Evolutionary conservation across 2,888 invertebrate genomes (phyloP), one percentile per base, ranked within the genome.

Genomic region (Epistrophe eligans): DNA sequence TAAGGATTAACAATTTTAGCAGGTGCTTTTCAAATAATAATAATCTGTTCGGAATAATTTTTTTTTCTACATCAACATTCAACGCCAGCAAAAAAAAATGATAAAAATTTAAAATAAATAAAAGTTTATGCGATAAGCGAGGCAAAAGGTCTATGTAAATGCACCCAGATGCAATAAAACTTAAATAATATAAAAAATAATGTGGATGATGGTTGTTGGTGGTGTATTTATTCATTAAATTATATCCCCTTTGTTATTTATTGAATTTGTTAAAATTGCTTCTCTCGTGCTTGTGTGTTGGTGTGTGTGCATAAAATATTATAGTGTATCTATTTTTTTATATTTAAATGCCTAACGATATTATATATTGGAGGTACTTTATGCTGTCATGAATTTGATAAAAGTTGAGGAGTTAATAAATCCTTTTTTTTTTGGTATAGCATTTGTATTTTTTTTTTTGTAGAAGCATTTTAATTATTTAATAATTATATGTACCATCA

Each of bases 1-100:
- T 57, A 19, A 38, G 38, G 52, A 15, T 8, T 38, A n/a, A 35
- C 4, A 11, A n/a, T 38, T 67, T 40, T 38, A 67, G 50, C 67
- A 67, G 67, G 67, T 52, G 52, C 67, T 52, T 67, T 24, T 35
- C 19, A 52, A 52, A 52, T 32, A 64, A 38, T 67, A 67, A 38
- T 67, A 67, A 52, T 52, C 67, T 52, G 15, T 38, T n/a, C 15
- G 35, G 15, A 38, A 10, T 15, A 9, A n/a, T 58, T 2, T n/a
- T 17, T 38, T 38, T 11, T 35, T 9, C 3, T 28, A 7, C 15
- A 2, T 7, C 5, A 6, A 11, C 11, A 24, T 7, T 24, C 1
- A 40, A 3, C 13, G 6, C 19, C 11, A 45, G 10, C 43, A 48
- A 32, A 28, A 48, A 32, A 28, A 66, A 17, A 64, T 11, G 10